Percentiles rank a stretch among this genome's conserved stretches.
Evolutionary conservation across 2,888 invertebrate genomes (phyloP).

Genomic region (Nomada goodeniana): DNA sequence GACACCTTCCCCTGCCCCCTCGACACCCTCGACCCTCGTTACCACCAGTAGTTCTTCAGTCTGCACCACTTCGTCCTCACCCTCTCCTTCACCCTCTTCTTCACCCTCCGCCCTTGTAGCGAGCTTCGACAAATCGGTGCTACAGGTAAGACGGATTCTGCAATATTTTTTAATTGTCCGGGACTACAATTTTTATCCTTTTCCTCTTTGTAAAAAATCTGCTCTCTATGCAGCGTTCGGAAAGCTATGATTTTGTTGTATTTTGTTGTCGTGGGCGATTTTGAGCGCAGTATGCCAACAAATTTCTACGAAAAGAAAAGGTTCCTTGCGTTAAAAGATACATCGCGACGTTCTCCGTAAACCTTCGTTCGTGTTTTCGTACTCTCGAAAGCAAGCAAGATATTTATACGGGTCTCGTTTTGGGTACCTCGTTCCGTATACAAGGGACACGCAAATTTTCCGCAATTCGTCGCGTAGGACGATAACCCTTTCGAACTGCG

Average conservation of each 20-base stretch:
- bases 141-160: constrained; percentile 86
- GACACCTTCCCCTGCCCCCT: constrained; percentile 78
- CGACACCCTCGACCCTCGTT: constrained; percentile 79
- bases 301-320: not conserved
- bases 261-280: too few species aligned
- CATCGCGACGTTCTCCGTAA: not conserved
- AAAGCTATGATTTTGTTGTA: too few species aligned
- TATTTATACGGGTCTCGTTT: not conserved
- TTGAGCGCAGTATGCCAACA: too few species aligned
- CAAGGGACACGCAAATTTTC: constrained; percentile 20
- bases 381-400: not conserved
- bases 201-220: not conserved
- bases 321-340: not conserved
- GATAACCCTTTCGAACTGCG: constrained; percentile 2
- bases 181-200: not conserved
- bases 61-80: constrained; percentile 76
- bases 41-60: constrained; percentile 81
- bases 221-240: not conserved
- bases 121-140: constrained; percentile 90
- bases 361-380: not conserved
- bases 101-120: constrained; percentile 86
- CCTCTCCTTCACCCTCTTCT: constrained; percentile 77
- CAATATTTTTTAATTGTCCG: not conserved
- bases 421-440: not conserved
- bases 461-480: constrained; percentile 11